phyloP scores from a whole-genome alignment of 2,113 vertebrate species.

The Serinus canaria region DNA sequence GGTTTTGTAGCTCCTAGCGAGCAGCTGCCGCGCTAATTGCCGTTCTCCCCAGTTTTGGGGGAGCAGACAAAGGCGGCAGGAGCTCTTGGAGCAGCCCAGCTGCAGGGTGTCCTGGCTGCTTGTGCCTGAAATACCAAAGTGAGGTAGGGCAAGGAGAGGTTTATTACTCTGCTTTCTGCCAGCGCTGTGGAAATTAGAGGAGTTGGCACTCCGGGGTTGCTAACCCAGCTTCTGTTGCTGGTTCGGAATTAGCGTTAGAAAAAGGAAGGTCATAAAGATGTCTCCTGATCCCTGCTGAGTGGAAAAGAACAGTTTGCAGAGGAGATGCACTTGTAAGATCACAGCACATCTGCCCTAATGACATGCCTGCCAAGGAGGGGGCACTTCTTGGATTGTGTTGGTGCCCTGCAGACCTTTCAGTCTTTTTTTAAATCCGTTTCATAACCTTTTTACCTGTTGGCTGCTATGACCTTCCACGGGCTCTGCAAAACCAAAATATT shows the following conservation, averaged over 20 bases:
- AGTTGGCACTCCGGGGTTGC: neutral
- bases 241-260: neutral
- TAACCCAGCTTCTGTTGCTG: neutral
- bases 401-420: neutral
- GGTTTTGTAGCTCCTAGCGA: neutral
- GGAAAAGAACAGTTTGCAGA: slow-evolving; percentile 8
- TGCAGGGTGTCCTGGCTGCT: neutral
- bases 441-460: slow-evolving; percentile 3
- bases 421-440: neutral
- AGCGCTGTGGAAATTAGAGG: neutral
- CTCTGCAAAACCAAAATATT: neutral
- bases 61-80: neutral
- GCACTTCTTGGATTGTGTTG: neutral
- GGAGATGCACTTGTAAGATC: neutral
- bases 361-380: neutral
- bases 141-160: neutral
- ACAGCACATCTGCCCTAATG: neutral
- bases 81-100: neutral
- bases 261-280: neutral
- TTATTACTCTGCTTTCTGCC: neutral
- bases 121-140: neutral
- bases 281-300: slow-evolving; percentile 11
- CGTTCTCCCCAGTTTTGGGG: neutral
- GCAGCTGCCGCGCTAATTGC: neutral
- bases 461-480: neutral